Conservation (phyloP, 1,140 invertebrate genomes). For the Tigriopus japonicus region DNA sequence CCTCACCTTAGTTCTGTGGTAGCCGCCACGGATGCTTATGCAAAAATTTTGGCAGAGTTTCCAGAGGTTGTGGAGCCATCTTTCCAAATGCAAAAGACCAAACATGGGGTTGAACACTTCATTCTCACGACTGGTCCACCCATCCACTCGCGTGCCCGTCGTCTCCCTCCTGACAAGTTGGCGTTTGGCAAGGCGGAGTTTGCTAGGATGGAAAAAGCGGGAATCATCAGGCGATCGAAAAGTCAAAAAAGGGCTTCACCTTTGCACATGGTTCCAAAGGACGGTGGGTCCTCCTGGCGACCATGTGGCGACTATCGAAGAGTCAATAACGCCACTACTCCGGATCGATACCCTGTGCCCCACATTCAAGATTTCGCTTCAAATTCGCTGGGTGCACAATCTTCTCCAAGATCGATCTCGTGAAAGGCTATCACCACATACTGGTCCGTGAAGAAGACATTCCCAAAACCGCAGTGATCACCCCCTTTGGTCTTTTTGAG, state of each 20-base stretch:
- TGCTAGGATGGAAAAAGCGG: not conserved
- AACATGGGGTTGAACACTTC: too few species aligned
- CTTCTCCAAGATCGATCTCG: too few species aligned
- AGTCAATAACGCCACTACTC: constrained; percentile 26
- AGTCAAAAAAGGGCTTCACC: constrained; percentile 18
- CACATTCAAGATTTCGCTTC: constrained; percentile 18
- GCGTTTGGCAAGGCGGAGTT: too few species aligned
- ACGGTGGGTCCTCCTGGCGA: constrained; percentile 23
- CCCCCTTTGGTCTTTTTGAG: constrained; percentile 24
- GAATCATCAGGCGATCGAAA: constrained; percentile 15
- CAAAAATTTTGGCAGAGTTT: too few species aligned
- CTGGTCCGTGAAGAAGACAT: constrained; percentile 16
- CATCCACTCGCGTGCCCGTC: too few species aligned
- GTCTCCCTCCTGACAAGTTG: too few species aligned
- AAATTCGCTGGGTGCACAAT: constrained; percentile 6
- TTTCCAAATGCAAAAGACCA: too few species aligned
- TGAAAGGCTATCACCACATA: constrained; percentile 11
- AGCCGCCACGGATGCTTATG: too few species aligned
- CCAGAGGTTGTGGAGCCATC: too few species aligned
- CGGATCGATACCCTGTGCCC: constrained; percentile 26
- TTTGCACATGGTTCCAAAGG: constrained; percentile 24
- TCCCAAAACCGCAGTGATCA: constrained; percentile 22
- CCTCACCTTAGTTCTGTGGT: too few species aligned
- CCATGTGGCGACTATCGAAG: constrained; percentile 28
- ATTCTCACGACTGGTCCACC: too few species aligned